phyloP scores from a whole-genome alignment of 2,888 invertebrate species.

The Pseudococcus viburni region DNA sequence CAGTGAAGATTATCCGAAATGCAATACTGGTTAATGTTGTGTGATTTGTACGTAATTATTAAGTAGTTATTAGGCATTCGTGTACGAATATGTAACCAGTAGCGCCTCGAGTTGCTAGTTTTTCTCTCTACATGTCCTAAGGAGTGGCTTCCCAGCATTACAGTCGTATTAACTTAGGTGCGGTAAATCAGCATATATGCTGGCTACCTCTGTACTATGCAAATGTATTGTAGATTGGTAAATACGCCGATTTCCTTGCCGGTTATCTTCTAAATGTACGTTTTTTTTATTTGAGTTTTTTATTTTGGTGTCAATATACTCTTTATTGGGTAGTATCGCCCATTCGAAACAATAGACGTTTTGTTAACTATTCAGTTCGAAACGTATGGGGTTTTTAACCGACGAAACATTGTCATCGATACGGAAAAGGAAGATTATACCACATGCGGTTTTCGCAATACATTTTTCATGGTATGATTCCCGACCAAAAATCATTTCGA shows the following conservation, averaged over 20 bases:
- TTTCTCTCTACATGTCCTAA: background rate
- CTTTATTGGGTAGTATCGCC: constrained; percentile 20
- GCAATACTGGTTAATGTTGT: background rate
- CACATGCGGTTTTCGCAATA: background rate
- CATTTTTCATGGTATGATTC: background rate
- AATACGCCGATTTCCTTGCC: constrained; percentile 26
- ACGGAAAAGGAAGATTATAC: background rate
- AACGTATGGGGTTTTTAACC: background rate
- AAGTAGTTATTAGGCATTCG: background rate
- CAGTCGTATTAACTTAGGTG: background rate
- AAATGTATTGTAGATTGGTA: background rate
- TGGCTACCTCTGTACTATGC: background rate
- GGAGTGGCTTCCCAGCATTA: background rate
- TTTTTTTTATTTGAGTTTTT: constrained; percentile 12
- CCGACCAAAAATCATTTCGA: background rate
- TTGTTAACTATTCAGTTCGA: background rate
- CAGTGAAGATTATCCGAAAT: constrained; percentile 7
- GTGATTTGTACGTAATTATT: constrained; percentile 19
- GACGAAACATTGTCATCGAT: background rate
- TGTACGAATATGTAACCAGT: background rate
- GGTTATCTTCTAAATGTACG: background rate
- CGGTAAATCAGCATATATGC: constrained; percentile 21
- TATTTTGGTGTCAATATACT: constrained; percentile 41
- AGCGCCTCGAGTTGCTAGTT: constrained; percentile 15
- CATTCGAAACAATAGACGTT: constrained; percentile 24